Conservation (phyloP, 2,888 invertebrate species). For the Cataglyphis rosenhaueri region DNA sequence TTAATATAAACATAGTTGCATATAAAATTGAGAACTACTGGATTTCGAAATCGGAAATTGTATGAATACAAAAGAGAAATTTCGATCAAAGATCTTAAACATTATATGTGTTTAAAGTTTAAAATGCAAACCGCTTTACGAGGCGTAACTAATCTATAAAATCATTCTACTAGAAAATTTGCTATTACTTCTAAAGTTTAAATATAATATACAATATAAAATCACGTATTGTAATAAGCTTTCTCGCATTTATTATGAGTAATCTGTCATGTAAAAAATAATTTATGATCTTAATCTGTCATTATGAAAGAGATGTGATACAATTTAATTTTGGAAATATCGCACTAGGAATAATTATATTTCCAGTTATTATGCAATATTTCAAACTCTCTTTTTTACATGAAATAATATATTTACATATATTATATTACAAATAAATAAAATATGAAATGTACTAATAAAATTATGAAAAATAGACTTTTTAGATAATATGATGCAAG, state of each 20-base stretch:
- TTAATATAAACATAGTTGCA: neutral
- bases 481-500: neutral
- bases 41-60: slow-evolving; percentile 55
- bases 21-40: neutral
- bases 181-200: slow-evolving; percentile 26
- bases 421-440: neutral
- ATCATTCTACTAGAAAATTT: slow-evolving; percentile 44
- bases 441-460: neutral
- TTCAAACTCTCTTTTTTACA: neutral
- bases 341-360: neutral
- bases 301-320: neutral
- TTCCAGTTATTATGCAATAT: neutral
- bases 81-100: slow-evolving; percentile 52
- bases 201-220: neutral
- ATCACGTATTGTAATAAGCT: slow-evolving; percentile 47
- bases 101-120: slow-evolving; percentile 27
- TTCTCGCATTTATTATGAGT: neutral
- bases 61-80: slow-evolving; percentile 45
- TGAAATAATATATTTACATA: neutral
- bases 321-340: neutral
- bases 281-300: neutral
- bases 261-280: neutral
- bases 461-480: neutral
- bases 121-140: slow-evolving; percentile 26
- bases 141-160: slow-evolving; percentile 43